Evolutionary conservation across 2,113 vertebrate species (phyloP), one percentile per base, ranked within the genome.

Genomic region (Pomatorhinus ruficollis): DNA sequence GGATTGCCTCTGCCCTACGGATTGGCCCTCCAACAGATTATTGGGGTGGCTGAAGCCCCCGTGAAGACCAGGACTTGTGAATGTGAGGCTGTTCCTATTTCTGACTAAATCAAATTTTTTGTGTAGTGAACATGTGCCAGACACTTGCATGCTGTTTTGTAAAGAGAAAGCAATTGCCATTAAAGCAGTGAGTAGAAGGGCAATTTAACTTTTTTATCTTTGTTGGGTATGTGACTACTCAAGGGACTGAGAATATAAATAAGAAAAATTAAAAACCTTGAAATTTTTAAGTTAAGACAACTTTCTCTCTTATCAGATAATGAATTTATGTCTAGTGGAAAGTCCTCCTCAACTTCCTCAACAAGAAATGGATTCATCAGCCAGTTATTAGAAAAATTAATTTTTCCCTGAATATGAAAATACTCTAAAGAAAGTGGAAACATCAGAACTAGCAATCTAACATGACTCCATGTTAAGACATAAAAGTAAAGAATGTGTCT

Each of bases 221-320:
- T 89, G 15, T 69, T 15, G 22, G 65, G 30, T 24, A 80, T 72
- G 59, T 82, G 79, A 86, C 93, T 94, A 54, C 57, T 54, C 39
- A 35, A 37, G n/a, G 35, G n/a, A 76, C 59, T 83, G 68, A 86
- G 93, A 94, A 65, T 82, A 86, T 85, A 93, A 95, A 94, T 88
- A 95, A 83, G 66, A 82, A 82, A 93, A 95, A 84, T 81, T 68
- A 95, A 96, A 92, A 90, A 89, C 72, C 61, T 93, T 94, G 64
- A 94, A 91, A 86, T 89, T 79, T 90, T 80, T 45, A 69, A 87
- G 35, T 83, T 82, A 70, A 72, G 54, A 93, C 42, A 89, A 60
- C 47, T 85, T 89, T 39, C 12, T 94, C 24, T 90, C 42, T 92
- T 94, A 94, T 78, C 86, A 93, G 77, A 88, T 95, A 93, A 95